phyloP scores from a whole-genome alignment of 2,113 vertebrate genomes.

The Dipodomys merriami region DNA sequence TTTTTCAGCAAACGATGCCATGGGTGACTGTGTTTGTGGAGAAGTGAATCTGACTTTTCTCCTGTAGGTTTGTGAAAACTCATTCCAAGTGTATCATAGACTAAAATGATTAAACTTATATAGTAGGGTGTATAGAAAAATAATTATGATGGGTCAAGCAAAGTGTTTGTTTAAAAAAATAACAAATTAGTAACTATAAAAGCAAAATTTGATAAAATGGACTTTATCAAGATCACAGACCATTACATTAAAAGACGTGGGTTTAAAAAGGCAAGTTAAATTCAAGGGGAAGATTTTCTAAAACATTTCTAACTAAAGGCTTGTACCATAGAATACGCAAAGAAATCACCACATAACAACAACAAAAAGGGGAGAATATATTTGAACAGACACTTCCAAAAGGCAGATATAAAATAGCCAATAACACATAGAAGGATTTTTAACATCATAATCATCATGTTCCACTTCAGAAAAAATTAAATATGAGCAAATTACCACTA shows the following conservation, averaged over 20 bases:
- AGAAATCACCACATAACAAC: neutral
- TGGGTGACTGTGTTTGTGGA: neutral
- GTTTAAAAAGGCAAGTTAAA: neutral
- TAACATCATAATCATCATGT: neutral
- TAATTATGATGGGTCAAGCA: neutral
- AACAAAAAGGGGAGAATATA: neutral
- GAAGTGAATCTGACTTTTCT: neutral
- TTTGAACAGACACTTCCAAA: neutral
- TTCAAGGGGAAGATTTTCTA: neutral
- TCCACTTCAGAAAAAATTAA: too few species aligned
- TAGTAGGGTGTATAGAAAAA: neutral
- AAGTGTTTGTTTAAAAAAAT: constrained; percentile 10
- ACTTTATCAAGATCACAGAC: neutral
- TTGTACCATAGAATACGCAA: neutral
- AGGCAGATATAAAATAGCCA: neutral
- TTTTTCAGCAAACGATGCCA: constrained; percentile 1
- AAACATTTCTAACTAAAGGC: neutral
- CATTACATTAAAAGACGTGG: neutral
- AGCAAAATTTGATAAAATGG: neutral
- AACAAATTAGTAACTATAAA: neutral
- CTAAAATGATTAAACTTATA: neutral
- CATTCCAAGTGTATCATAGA: neutral
- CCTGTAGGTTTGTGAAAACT: neutral
- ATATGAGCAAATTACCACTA: too few species aligned
- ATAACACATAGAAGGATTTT: neutral